These are phyloP conservation scores for Cyprinodon tularosa DNA, from an alignment of 2,113 vertebrate species.

Conservation along the genomic window DNA sequence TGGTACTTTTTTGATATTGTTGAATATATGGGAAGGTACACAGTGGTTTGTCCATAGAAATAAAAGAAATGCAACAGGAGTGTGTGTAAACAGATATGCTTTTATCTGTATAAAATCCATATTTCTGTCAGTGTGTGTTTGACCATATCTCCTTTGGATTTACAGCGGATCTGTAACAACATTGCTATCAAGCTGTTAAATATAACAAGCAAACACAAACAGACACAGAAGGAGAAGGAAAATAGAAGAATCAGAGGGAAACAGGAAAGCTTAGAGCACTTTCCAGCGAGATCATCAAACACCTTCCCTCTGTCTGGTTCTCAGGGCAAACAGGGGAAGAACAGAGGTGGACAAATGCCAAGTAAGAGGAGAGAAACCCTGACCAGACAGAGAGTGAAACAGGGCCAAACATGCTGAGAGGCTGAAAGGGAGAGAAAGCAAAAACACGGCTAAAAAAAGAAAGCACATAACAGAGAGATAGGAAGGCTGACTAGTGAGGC, in stretches of 20 bases:
- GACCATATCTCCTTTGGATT: conserved; percentile 39
- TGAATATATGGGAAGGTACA: too few species aligned
- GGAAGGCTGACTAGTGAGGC: conserved; percentile 22
- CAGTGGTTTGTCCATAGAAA: background rate
- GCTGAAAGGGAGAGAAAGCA: conserved; percentile 21
- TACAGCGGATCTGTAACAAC: conserved; percentile 43
- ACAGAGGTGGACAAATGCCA: conserved; percentile 33
- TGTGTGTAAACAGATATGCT: background rate
- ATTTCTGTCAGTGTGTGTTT: background rate
- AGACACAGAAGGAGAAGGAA: conserved; percentile 18
- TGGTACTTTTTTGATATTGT: background rate
- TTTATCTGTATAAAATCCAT: background rate
- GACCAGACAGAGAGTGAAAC: conserved; percentile 42
- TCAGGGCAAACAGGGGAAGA: conserved; percentile 38
- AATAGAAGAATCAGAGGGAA: conserved; percentile 29
- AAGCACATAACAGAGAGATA: conserved; percentile 12
- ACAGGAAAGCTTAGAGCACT: conserved; percentile 16
- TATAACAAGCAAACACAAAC: conserved; percentile 40
- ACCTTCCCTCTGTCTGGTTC: conserved; percentile 48
- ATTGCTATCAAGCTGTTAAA: conserved; percentile 48
- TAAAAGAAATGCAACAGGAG: background rate
- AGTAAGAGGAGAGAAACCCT: conserved; percentile 38
- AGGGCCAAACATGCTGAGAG: conserved; percentile 38
- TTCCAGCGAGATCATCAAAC: conserved; percentile 49
- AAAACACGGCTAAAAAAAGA: conserved; percentile 42